These are phyloP conservation scores for Balaenoptera acutorostrata DNA, from an alignment of 2,113 vertebrate genomes.

Conservation along the genomic window DNA sequence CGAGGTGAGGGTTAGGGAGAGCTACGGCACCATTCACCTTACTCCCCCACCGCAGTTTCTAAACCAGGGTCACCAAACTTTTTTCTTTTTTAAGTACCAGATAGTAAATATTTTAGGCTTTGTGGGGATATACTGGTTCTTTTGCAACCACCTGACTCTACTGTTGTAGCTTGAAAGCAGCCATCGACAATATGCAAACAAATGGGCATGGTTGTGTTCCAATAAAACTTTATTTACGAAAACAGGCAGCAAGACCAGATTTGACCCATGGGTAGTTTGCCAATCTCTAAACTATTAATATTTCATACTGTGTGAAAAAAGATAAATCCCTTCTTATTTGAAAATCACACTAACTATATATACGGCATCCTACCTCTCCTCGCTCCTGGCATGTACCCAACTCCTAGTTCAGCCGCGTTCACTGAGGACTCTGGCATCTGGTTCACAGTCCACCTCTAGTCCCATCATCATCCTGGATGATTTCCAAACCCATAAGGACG, in stretches of 20 bases:
- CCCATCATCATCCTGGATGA: neutral
- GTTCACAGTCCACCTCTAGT: neutral
- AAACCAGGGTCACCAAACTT: neutral
- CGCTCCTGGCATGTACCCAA: neutral
- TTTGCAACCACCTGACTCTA: neutral
- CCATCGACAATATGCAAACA: neutral
- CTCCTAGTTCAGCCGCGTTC: neutral
- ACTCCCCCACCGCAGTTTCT: neutral
- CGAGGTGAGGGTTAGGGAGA: neutral
- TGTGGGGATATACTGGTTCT: neutral
- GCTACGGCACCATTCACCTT: neutral
- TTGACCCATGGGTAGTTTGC: neutral
- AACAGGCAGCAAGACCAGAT: neutral
- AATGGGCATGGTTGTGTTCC: neutral
- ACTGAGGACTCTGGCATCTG: neutral
- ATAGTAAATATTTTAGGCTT: neutral
- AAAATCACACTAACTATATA: neutral
- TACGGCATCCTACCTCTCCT: neutral
- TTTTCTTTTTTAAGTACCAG: neutral
- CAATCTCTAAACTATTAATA: neutral
- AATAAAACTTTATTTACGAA: conserved; percentile 2
- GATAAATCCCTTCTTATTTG: neutral
- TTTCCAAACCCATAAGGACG: neutral
- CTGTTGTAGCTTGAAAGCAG: neutral
- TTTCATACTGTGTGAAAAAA: neutral